Evolutionary conservation across 2,888 invertebrate species (phyloP), one percentile per base, ranked within the genome.

Genomic region (Epirrita christyi): DNA sequence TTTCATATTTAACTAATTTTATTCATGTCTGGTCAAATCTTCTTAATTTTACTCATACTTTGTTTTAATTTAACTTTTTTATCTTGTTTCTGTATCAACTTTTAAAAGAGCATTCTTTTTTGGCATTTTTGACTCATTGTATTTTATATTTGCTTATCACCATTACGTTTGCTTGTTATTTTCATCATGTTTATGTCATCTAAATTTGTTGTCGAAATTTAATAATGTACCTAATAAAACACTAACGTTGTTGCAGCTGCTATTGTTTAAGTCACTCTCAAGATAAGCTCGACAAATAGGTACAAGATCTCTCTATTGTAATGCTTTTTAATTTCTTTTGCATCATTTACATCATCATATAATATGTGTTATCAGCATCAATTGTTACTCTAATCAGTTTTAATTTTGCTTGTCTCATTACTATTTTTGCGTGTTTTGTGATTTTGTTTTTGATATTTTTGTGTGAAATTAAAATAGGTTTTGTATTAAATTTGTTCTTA

Each of bases 241-340:
- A 64, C 64, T 61, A 60, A 76, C 80, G 72, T 90, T 89, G 72
- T 92, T 92, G 76, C 92, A 92, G 92, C 91, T 92, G 92, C 91
- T 92, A 91, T 92, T 92, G 92, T 77, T 88, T 92, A 89, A 92
- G 89, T 88, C 92, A 92, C 89, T 85, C 89, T 74, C 84, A 84
- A 87, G 90, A 90, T 83, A 86, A 81, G 70, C 83, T 80, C 89
- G 73, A 75, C 80, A 86, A 91, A 89, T 92, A 92, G 92, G 92
- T 92, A 92, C 88, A 89, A 78, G 74, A 71, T 68, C 75, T 86
- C 50, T 83, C 75, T 80, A 86, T 77, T 76, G 74, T 86, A 82
- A 75, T 75, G 87, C 88, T 89, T 88, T 58, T 72, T 83, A 68
- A 59, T 46, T 73, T 73, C 77, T 15, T 64, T 86, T 84, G 84